Base-by-base conservation (phyloP, 2,888 invertebrate species). In the Elysia crispata region DNA sequence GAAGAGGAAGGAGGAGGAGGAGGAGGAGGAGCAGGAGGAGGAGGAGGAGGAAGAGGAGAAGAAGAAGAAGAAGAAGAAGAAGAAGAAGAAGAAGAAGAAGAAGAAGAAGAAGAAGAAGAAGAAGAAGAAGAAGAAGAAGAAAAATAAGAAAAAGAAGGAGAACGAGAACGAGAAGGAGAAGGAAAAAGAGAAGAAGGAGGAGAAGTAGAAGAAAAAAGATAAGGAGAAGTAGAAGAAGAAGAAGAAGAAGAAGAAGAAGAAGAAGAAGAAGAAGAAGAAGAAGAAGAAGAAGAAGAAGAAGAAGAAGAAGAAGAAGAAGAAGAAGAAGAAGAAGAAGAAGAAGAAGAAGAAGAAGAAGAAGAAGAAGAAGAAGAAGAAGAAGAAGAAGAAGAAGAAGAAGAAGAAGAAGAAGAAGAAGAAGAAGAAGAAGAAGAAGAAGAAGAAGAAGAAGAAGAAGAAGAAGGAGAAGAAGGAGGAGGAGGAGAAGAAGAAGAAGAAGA, bases 1-100 rank as follows among this genome's bases (percentile, higher is more conserved):
- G 66, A 23, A 66, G 66, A 23, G 25, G 66, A 23, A 66, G 66
- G 13, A 66, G 66, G 13, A 66, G 66, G 1, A 66, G 66, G 1
- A 66, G 66, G 1, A 66, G 66, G 13, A 66, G n/a, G n/a, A n/a
- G n/a, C n/a, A n/a, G n/a, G n/a, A n/a, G n/a, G n/a, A n/a, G n/a
- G n/a, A n/a, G n/a, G n/a, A n/a, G n/a, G 31, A 66, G 62, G 8
- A 20, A 8, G 31, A 11, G 28, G 30, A 69, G 5, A 33, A 49
- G 41, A n/a, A 33, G 33, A 70, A 49, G 41, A 41, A 33, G 33
- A 70, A 49, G 41, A n/a, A 33, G 33, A 70, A 49, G 41, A 41
- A 33, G 33, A 70, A 49, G n/a, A 41, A 41, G 23, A 33, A 49
- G 18, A 41, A 33, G 33, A 70, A 49, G 41, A 41, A 33, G 25